These are phyloP conservation scores for Arion vulgaris DNA, from an alignment of 1,140 invertebrate genomes.

Conservation along the genomic window DNA sequence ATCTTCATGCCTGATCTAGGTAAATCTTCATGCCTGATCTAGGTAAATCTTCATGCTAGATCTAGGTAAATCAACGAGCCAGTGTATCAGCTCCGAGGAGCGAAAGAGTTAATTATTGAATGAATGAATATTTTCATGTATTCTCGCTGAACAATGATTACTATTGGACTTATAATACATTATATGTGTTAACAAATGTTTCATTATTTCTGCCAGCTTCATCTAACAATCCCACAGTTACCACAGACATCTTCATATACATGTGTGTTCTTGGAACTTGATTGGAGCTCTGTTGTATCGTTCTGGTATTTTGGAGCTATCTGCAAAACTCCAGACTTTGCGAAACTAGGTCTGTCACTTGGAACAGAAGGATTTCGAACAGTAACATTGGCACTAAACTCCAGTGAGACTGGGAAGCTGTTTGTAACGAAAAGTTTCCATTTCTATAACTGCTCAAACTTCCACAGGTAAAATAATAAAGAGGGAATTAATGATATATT, in stretches of 20 bases:
- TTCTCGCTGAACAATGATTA: too few species aligned
- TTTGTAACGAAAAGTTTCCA: constrained; percentile 57
- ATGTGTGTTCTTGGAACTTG: constrained; percentile 56
- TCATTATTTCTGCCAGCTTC: constrained; percentile 45
- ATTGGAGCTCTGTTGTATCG: constrained; percentile 43
- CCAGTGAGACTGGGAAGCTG: constrained; percentile 57
- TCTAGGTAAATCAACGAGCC: too few species aligned
- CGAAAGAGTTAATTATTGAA: too few species aligned
- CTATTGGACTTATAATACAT: too few species aligned
- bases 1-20: too few species aligned
- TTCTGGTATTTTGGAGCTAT: constrained; percentile 51
- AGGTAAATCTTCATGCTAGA: too few species aligned
- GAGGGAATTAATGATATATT: too few species aligned
- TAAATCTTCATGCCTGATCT: too few species aligned
- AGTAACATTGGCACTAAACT: constrained; percentile 59
- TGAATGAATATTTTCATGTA: too few species aligned
- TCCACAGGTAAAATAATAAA: constrained; percentile 54
- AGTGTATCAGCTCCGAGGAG: too few species aligned
- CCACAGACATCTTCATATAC: constrained; percentile 54
- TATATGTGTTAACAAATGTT: too few species aligned
- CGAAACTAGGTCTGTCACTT: constrained; percentile 42
- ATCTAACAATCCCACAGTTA: constrained; percentile 55
- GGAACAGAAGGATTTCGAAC: constrained; percentile 48
- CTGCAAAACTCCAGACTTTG: constrained; percentile 57
- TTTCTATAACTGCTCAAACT: constrained; percentile 62